phyloP scores from a whole-genome alignment of 2,797 vertebrate species.

The Heterohyrax brucei region DNA sequence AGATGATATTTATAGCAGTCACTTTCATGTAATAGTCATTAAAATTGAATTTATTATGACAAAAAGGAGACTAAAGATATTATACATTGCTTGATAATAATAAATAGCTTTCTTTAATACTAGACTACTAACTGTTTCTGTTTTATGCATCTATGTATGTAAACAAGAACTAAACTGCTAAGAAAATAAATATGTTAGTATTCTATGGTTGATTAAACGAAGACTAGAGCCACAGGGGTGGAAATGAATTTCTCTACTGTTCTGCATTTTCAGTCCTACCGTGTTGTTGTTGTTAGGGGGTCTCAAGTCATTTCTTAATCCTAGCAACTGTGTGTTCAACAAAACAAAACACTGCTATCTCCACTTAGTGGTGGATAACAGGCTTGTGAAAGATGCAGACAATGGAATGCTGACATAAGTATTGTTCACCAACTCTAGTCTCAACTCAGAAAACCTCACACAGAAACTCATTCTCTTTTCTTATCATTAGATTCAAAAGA shows the following conservation, averaged over 20 bases:
- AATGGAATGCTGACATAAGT: neutral
- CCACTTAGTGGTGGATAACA: neutral
- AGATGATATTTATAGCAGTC: conserved; percentile 73
- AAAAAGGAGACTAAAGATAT: conserved; percentile 70
- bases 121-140: conserved; percentile 10
- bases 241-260: neutral
- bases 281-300: too few species aligned
- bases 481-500: neutral
- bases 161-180: neutral
- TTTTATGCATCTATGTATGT: conserved; percentile 16
- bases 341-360: neutral
- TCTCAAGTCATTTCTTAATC: too few species aligned
- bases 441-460: neutral
- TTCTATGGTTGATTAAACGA: neutral
- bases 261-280: neutral
- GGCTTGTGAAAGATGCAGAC: neutral
- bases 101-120: conserved; percentile 28
- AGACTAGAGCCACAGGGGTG: neutral
- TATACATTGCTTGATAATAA: conserved; percentile 54
- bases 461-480: neutral
- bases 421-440: neutral
- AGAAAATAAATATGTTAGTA: neutral
- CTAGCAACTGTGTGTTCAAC: too few species aligned
- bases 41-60: conserved; percentile 83
- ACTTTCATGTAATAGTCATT: conserved; percentile 81